Conservation (phyloP, 2,888 invertebrate species). For the Spilosoma lubricipeda region DNA sequence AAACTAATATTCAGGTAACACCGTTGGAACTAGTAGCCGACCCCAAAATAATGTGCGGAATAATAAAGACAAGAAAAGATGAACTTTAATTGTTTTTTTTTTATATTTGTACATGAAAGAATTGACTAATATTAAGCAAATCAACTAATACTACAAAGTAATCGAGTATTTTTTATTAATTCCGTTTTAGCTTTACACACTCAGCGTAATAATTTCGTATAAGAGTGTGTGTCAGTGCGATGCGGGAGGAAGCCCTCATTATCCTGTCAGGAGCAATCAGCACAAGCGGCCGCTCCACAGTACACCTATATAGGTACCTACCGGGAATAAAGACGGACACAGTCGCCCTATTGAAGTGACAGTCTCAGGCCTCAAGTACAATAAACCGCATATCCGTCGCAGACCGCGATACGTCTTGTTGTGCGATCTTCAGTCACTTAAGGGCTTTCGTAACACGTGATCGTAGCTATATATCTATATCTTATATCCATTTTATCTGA, state of each 20-base stretch:
- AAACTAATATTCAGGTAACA: too few relatives aligned
- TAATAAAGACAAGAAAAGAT: too few relatives aligned
- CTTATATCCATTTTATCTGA: neutral
- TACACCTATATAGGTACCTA: conserved; percentile 52
- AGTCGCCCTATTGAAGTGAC: conserved; percentile 53
- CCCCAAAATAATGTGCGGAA: too few relatives aligned
- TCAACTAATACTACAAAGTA: conserved; percentile 30
- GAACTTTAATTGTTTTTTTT: too few relatives aligned
- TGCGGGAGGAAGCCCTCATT: conserved; percentile 84
- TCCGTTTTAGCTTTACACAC: conserved; percentile 64
- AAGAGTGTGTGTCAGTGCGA: conserved; percentile 70
- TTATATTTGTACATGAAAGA: too few relatives aligned
- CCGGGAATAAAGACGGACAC: conserved; percentile 62
- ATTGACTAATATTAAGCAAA: neutral
- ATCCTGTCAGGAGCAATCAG: conserved; percentile 85
- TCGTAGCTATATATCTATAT: neutral
- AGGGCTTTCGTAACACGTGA: conserved; percentile 19
- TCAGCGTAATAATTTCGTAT: conserved; percentile 68
- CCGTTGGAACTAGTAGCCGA: too few relatives aligned
- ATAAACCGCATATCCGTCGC: conserved; percentile 42
- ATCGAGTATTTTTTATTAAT: conserved; percentile 54
- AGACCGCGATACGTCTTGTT: conserved; percentile 39
- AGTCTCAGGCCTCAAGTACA: conserved; percentile 45
- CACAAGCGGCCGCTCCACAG: conserved; percentile 58
- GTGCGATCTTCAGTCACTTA: conserved; percentile 31